Base-by-base conservation (phyloP, 1,140 invertebrate genomes). In the Neodiprion lecontei region DNA sequence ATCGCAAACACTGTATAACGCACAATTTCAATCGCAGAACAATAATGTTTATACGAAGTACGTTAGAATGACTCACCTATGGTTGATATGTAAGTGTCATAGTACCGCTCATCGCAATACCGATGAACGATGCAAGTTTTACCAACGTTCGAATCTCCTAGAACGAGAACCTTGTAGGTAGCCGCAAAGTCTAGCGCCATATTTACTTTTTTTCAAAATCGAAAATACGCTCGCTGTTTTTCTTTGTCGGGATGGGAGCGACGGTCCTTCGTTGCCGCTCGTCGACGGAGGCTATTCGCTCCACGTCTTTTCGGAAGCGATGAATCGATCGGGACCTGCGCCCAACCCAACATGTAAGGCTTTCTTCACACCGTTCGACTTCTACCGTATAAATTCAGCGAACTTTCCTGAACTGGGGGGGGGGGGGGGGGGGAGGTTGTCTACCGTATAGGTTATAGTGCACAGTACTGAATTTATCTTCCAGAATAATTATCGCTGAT, bases 41-140 rank as follows among this genome's bases (percentile, higher is more conserved):
- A 3, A 14, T 65, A 14, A 40, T 40, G 28, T 40, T 40, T 40
- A 40, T 1, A 40, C 28, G 28, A 40, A 40, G 28, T 40, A 40
- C 28, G 5, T 5, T 40, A 40, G 47, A 12, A 14, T 9, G 21
- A 78, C 93, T 93, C 88, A 96, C 96, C 95, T 89, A 97, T 96
- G 72, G 96, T 97, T 9, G 95, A 96, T 87, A 96, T 96, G 86
- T 97, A 96, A 76, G 95, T 96, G 84, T 96, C 95, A 86, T 96
- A 96, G 88, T 96, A 97, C 80, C 95, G 92, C 86, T 96, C 95
- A 84, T 96, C 95, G 84, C 95, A 96, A 85, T 96, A 97, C 86
- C 95, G 92, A 87, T 96, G 95, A 70, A 97, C 94, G 78, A 97
- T 94, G 87, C 96, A 97, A 47, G 96, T 97, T 90, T 97, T 97